These are phyloP conservation scores for Eilema depressum DNA, from an alignment of 2,888 invertebrate species.

Conservation along the genomic window DNA sequence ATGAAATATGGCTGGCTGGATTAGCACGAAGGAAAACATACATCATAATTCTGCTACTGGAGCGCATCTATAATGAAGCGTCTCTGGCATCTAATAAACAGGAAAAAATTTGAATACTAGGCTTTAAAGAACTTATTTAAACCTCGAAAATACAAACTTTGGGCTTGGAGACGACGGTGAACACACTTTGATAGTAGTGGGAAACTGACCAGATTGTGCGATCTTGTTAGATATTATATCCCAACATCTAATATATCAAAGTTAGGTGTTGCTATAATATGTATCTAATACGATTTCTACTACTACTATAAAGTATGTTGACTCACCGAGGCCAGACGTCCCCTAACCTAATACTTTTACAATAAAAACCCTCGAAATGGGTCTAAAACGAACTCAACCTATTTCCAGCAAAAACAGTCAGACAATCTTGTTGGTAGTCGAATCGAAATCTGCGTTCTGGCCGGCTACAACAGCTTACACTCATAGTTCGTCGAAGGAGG, in stretches of 20 bases:
- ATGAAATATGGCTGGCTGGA: constrained; percentile 37
- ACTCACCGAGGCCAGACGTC: background rate
- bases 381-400: constrained; percentile 8
- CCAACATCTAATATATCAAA: background rate
- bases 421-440: background rate
- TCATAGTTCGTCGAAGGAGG: constrained; percentile 83
- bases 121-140: no score
- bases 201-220: background rate
- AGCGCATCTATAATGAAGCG: constrained; percentile 22
- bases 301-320: background rate
- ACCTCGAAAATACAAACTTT: background rate
- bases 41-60: background rate
- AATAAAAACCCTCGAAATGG: background rate
- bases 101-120: constrained; percentile 12
- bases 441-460: constrained; percentile 13
- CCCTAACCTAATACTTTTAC: background rate
- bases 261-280: background rate
- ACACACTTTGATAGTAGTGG: background rate
- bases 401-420: constrained; percentile 6
- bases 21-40: constrained; percentile 42
- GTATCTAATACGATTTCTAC: background rate
- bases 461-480: constrained; percentile 53
- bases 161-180: background rate
- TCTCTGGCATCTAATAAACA: constrained; percentile 33
- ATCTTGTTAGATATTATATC: no score